phyloP scores from a whole-genome alignment of 2,797 vertebrate species.

The Esox masquinongy region DNA sequence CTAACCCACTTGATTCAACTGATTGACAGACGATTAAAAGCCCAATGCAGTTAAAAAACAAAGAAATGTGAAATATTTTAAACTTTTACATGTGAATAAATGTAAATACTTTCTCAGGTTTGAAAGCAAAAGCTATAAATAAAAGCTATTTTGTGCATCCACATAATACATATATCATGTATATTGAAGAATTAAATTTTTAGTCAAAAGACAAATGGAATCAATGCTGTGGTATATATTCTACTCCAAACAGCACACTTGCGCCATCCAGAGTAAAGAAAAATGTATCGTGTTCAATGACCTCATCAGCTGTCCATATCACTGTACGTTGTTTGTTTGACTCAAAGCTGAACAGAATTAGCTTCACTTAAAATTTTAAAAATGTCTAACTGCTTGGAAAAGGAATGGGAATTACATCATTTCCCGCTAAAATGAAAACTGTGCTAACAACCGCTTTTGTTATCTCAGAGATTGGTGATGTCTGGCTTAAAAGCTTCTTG shows the following conservation, averaged over 20 bases:
- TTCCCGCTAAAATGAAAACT: neutral
- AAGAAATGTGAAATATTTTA: too few species aligned
- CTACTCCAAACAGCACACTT: conserved; percentile 28
- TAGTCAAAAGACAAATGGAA: conserved; percentile 1
- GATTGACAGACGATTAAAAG: neutral
- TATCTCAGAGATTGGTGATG: neutral
- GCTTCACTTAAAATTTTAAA: conserved; percentile 44
- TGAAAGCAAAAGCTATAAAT: neutral
- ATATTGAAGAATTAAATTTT: conserved; percentile 22
- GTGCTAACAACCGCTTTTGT: neutral
- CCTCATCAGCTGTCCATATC: neutral
- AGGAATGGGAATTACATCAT: neutral
- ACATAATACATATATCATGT: neutral
- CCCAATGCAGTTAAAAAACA: too few species aligned
- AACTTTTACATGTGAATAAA: too few species aligned
- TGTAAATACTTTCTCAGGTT: too few species aligned
- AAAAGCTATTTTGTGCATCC: neutral
- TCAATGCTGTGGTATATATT: conserved; percentile 2
- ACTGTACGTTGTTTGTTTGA: conserved; percentile 15
- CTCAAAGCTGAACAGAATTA: conserved; percentile 46
- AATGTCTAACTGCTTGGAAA: conserved; percentile 30
- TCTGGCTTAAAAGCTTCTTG: neutral
- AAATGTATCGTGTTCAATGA: neutral
- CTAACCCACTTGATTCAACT: neutral
- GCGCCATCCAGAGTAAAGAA: conserved; percentile 65